A percentile compares a stretch with the other conserved stretches of the same genome.
Evolutionary conservation across 2,888 invertebrate species (phyloP).

Genomic region (Himalopsyche kuldschensis): DNA sequence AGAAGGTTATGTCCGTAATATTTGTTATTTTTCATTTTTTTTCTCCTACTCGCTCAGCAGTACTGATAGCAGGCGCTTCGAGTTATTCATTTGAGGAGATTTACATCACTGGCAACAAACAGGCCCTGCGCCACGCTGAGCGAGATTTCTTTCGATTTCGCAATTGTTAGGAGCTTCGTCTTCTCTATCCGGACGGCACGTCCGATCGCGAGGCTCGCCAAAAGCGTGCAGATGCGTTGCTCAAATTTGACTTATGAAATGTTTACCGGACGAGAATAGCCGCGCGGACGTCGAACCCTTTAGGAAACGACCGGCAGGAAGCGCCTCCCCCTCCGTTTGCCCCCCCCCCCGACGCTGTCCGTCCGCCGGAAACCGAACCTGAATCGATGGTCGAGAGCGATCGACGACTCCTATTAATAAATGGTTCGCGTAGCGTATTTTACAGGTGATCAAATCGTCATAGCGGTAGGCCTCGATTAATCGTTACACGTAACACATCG

Average conservation of each 20-base stretch:
- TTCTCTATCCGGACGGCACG: too few species aligned
- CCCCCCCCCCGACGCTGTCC: neutral
- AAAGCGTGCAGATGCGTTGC: constrained; percentile 6
- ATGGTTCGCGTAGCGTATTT: neutral
- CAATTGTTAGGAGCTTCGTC: too few species aligned
- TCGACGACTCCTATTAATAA: neutral
- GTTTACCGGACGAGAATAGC: constrained; percentile 28
- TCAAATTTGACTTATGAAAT: constrained; percentile 33
- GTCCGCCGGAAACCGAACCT: neutral
- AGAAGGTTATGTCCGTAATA: too few species aligned
- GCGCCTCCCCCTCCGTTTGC: neutral
- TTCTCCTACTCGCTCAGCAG: too few species aligned
- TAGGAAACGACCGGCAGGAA: constrained; percentile 25
- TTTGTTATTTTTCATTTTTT: too few species aligned
- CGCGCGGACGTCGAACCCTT: constrained; percentile 29
- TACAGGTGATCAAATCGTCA: neutral
- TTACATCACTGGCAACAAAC: too few species aligned
- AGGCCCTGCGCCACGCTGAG: too few species aligned
- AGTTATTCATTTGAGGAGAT: too few species aligned
- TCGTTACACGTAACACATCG: too few species aligned
- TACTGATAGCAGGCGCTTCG: too few species aligned
- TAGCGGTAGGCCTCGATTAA: too few species aligned
- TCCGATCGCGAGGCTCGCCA: neutral
- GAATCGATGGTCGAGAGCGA: neutral
- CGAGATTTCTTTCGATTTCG: too few species aligned